phyloP scores from a whole-genome alignment of 1,140 invertebrate genomes.

The Pseudomyrmex pallidus region DNA sequence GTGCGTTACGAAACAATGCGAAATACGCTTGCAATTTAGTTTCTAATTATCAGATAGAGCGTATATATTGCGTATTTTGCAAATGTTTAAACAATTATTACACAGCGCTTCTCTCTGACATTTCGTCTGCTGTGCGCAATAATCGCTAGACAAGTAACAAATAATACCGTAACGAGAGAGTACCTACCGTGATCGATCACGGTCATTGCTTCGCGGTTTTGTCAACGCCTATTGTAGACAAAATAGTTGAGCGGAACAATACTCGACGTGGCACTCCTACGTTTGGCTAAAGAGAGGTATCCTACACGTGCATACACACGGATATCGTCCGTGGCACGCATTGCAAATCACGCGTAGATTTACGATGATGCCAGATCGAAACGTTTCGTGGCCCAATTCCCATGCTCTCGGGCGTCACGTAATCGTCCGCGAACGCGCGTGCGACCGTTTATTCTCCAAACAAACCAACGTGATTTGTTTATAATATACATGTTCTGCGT shows the following conservation, averaged over 20 bases:
- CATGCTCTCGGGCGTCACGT: constrained; percentile 56
- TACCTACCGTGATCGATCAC: constrained; percentile 50
- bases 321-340: constrained; percentile 52
- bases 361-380: constrained; percentile 68
- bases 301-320: background rate
- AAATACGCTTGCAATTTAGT: no score
- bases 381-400: constrained; percentile 57
- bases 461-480: background rate
- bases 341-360: constrained; percentile 67
- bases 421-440: constrained; percentile 42
- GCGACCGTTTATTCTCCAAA: constrained; percentile 19
- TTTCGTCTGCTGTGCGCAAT: background rate
- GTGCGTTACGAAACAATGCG: background rate
- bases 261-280: constrained; percentile 66
- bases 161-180: background rate
- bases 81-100: background rate
- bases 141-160: background rate
- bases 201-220: constrained; percentile 71
- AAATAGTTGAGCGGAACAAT: constrained; percentile 64
- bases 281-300: constrained; percentile 36
- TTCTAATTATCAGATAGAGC: no score
- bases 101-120: background rate
- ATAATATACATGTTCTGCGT: no score
- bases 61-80: no score
- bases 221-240: constrained; percentile 68